Evolutionary conservation across 1,140 invertebrate species (phyloP).

Genomic region (Watersipora subatra): DNA sequence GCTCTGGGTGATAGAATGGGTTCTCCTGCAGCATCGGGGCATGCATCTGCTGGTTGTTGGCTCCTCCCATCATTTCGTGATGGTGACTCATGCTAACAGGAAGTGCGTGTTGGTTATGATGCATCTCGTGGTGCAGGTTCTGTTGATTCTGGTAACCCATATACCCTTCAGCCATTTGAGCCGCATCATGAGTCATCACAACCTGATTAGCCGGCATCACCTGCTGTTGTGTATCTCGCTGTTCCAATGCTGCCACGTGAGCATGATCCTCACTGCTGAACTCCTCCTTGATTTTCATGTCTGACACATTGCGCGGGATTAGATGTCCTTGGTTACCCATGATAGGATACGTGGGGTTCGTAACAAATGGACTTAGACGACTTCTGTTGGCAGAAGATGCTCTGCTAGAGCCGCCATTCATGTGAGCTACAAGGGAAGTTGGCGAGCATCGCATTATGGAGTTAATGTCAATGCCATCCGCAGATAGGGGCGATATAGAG

Average conservation of each 20-base stretch:
- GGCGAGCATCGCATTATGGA: constrained; percentile 88
- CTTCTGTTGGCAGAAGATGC: constrained; percentile 45
- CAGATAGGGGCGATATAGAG: constrained; percentile 80
- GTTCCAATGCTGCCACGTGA: not conserved
- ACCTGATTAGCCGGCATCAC: constrained; percentile 24
- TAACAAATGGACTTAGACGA: not conserved
- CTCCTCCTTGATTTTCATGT: not conserved
- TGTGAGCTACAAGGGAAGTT: constrained; percentile 75
- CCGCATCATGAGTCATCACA: constrained; percentile 25
- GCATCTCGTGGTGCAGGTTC: not conserved
- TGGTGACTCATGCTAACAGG: not conserved
- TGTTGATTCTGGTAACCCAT: constrained; percentile 12
- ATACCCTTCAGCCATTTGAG: constrained; percentile 22
- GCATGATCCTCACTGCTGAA: constrained; percentile 10
- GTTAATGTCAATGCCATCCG: constrained; percentile 70
- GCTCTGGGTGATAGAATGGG: not conserved
- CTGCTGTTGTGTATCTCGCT: not conserved
- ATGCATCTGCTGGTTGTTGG: not conserved
- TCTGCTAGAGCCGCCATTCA: constrained; percentile 59
- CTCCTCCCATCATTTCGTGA: not conserved
- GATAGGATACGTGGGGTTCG: not conserved
- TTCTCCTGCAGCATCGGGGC: not conserved
- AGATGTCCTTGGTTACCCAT: not conserved
- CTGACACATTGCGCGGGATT: not conserved
- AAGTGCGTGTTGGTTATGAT: not conserved